Conservation (phyloP, 2,113 vertebrate genomes). For the Chrysemys picta region DNA sequence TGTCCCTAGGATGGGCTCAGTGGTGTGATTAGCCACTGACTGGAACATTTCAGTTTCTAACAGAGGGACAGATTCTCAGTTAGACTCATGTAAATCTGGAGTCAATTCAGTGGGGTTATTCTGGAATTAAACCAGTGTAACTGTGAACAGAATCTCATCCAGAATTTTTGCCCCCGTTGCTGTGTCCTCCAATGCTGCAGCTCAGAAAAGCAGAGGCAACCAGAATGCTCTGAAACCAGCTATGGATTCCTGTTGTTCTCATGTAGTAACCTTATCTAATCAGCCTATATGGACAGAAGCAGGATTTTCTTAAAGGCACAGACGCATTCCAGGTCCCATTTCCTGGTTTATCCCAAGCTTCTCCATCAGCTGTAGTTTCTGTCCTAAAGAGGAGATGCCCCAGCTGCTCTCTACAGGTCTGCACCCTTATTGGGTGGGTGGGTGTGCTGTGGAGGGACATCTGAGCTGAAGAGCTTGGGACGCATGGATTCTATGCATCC, state of each 20-base stretch:
- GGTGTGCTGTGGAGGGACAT: background rate
- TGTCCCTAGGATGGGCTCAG: rapidly evolving
- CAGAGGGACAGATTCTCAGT: background rate
- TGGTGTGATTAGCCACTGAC: background rate
- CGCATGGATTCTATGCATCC: background rate
- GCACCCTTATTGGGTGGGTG: background rate
- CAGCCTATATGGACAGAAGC: background rate
- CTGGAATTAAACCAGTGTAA: background rate
- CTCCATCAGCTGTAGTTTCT: background rate
- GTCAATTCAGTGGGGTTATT: background rate
- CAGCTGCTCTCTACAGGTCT: background rate
- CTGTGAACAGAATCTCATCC: background rate
- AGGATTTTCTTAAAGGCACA: background rate
- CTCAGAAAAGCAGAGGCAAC: background rate
- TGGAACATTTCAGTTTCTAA: background rate
- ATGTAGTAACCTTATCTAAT: background rate
- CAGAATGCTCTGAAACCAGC: background rate
- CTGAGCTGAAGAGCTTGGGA: background rate
- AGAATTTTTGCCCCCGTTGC: slow-evolving; percentile 3
- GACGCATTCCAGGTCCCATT: background rate
- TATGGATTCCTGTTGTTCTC: background rate
- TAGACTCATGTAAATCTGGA: background rate
- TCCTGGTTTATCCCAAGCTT: background rate
- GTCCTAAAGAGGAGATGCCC: background rate
- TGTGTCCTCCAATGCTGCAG: background rate